Evolutionary conservation across 2,797 vertebrate genomes (phyloP).

Genomic region (Urophycis tenuis): DNA sequence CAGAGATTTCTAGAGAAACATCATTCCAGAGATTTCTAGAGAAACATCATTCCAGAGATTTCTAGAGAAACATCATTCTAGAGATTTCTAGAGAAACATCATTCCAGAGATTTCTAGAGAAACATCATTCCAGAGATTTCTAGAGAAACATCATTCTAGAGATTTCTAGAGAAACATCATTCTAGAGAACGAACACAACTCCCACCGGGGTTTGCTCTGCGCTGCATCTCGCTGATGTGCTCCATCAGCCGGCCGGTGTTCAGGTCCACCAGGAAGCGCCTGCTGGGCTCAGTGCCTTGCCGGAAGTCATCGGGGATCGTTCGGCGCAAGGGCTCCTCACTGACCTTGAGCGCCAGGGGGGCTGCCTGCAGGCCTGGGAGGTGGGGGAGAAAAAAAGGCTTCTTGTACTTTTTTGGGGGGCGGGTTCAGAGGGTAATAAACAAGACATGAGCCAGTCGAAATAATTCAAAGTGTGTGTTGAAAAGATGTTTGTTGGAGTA

Average conservation of each 20-base stretch:
- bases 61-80: too few species aligned
- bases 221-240: constrained; percentile 47
- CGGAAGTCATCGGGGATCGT: constrained; percentile 18
- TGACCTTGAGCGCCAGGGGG: constrained; percentile 30
- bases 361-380: constrained; percentile 57
- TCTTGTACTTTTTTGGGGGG: too few species aligned
- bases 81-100: too few species aligned
- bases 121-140: too few species aligned
- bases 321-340: background rate
- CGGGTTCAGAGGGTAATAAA: background rate
- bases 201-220: constrained; percentile 2
- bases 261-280: constrained; percentile 49
- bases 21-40: too few species aligned
- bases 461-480: background rate
- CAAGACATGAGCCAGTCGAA: background rate
- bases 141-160: too few species aligned
- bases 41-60: too few species aligned
- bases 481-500: too few species aligned
- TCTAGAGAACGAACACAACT: too few species aligned
- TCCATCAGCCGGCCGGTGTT: constrained; percentile 49
- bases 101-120: too few species aligned
- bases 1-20: too few species aligned
- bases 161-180: too few species aligned
- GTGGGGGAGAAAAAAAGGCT: background rate
- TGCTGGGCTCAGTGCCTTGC: constrained; percentile 52